Percentiles rank a stretch among this genome's conserved stretches.
phyloP scores from a whole-genome alignment of 2,888 invertebrate genomes.

The Bombyx huttoni region DNA sequence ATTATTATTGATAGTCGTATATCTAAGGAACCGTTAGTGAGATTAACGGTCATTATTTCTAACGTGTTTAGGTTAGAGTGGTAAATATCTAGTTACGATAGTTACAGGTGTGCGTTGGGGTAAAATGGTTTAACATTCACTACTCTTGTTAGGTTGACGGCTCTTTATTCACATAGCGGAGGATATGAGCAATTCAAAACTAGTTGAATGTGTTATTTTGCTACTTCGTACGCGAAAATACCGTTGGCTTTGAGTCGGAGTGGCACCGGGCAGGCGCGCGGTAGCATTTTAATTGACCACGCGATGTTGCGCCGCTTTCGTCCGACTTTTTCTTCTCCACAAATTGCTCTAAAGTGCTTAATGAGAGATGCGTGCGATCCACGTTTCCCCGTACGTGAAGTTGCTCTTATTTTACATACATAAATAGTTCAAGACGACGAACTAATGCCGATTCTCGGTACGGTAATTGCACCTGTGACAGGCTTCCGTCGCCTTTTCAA shows the following conservation, averaged over 20 bases:
- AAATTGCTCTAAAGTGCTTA: conserved; percentile 73
- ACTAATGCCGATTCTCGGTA: conserved; percentile 71
- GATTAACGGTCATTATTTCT: not conserved
- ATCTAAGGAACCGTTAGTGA: not conserved
- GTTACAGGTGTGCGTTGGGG: not conserved
- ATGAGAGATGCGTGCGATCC: conserved; percentile 72
- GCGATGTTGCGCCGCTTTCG: conserved; percentile 60
- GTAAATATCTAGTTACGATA: not conserved
- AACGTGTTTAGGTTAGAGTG: not conserved
- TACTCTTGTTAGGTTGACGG: conserved; percentile 22
- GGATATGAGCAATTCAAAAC: conserved; percentile 53
- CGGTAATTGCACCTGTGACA: conserved; percentile 69
- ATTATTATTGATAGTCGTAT: not conserved
- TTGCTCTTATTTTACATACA: conserved; percentile 70
- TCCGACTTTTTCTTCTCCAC: conserved; percentile 64
- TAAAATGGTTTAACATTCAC: conserved; percentile 11
- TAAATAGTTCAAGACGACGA: conserved; percentile 66
- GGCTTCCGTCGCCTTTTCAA: conserved; percentile 66
- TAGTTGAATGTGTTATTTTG: conserved; percentile 38
- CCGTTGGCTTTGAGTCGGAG: conserved; percentile 29
- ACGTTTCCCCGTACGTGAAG: conserved; percentile 66
- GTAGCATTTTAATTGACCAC: conserved; percentile 70
- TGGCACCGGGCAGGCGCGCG: conserved; percentile 42
- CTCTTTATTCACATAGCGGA: conserved; percentile 40
- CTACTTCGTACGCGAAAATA: conserved; percentile 16